Percentiles rank a stretch among this genome's conserved stretches.
Evolutionary conservation across 2,797 vertebrate genomes (phyloP).

Genomic region (Sus cebifrons): DNA sequence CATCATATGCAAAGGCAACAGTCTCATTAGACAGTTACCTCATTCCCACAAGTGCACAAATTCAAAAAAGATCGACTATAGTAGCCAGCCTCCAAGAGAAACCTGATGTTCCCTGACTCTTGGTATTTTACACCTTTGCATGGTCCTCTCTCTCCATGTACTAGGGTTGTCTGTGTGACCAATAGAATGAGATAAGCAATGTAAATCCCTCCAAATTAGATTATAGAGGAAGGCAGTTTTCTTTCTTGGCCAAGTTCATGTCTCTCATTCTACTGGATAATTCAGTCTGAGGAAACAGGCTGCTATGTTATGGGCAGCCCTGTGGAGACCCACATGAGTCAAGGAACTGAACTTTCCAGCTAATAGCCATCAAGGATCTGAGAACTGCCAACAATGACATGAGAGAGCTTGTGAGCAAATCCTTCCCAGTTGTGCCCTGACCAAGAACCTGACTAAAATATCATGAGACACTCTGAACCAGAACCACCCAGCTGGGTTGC

Average conservation of each 20-base stretch:
- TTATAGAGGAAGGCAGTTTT: background rate
- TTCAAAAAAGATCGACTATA: background rate
- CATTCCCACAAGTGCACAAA: background rate
- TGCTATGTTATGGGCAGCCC: background rate
- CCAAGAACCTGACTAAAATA: background rate
- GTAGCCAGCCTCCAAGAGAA: background rate
- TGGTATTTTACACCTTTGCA: background rate
- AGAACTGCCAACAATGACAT: background rate
- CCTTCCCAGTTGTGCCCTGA: background rate
- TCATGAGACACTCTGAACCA: background rate
- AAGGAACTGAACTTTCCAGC: background rate
- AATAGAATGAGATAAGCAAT: background rate
- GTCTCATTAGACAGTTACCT: background rate
- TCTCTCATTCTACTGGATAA: background rate
- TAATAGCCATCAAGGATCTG: background rate
- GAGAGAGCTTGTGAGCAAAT: background rate
- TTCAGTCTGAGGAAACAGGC: background rate
- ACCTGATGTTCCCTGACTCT: background rate
- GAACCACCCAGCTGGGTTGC: background rate
- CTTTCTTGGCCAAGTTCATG: background rate
- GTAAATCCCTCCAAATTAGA: background rate
- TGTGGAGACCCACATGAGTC: background rate
- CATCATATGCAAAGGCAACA: background rate
- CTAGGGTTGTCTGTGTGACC: background rate
- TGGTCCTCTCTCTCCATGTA: background rate